Conservation (phyloP, 2,888 invertebrate species). For the Petrophora chlorosata region DNA sequence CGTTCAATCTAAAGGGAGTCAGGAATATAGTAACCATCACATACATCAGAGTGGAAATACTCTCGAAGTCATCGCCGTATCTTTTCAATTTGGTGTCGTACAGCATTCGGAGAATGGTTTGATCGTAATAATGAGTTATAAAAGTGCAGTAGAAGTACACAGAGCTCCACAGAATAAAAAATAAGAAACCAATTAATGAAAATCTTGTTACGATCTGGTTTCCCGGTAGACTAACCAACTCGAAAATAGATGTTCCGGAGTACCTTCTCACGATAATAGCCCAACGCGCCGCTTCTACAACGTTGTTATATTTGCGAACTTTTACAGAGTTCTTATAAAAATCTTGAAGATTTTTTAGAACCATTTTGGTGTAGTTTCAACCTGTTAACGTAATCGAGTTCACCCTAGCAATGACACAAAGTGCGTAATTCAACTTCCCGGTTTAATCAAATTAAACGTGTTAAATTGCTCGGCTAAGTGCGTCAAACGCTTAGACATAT, state of each 20-base stretch:
- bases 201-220: slow-evolving; percentile 40
- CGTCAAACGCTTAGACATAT: slow-evolving; percentile 6
- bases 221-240: slow-evolving; percentile 27
- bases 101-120: slow-evolving; percentile 57
- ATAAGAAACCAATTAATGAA: slow-evolving; percentile 45
- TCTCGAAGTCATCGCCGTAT: slow-evolving; percentile 64
- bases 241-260: slow-evolving; percentile 48
- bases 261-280: slow-evolving; percentile 47
- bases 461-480: slow-evolving; percentile 3
- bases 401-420: slow-evolving; percentile 2
- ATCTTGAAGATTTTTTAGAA: slow-evolving; percentile 21
- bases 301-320: slow-evolving; percentile 45
- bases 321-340: slow-evolving; percentile 28
- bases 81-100: slow-evolving; percentile 60
- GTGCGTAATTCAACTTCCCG: background rate
- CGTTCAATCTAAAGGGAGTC: slow-evolving; percentile 50
- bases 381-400: background rate
- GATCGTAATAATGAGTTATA: slow-evolving; percentile 48
- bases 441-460: slow-evolving; percentile 8
- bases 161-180: slow-evolving; percentile 44
- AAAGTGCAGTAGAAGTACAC: slow-evolving; percentile 54
- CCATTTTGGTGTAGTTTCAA: background rate
- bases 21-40: slow-evolving; percentile 55
- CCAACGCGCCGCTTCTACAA: slow-evolving; percentile 47
- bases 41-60: slow-evolving; percentile 45